A percentile compares a stretch with the other conserved stretches of the same genome.
Evolutionary conservation across 1,140 invertebrate genomes (phyloP).

Genomic region (Chironomus striatipennis): DNA sequence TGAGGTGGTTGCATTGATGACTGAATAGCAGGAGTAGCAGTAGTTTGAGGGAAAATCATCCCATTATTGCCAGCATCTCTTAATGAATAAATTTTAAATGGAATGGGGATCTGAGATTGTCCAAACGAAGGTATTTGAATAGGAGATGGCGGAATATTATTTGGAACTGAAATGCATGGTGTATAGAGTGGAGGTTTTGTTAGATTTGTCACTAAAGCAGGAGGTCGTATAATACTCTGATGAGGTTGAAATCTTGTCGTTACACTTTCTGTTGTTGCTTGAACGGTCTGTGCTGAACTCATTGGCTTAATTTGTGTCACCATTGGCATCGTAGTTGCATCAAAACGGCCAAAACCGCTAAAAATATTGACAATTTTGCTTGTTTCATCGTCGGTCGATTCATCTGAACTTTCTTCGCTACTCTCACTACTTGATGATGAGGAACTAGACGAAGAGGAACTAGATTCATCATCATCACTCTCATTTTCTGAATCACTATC

Average conservation of each 20-base stretch:
- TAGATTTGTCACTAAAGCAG: not conserved
- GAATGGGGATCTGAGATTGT: not conserved
- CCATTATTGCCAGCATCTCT: not conserved
- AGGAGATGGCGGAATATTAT: not conserved
- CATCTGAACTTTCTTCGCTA: not conserved
- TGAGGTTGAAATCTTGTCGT: not conserved
- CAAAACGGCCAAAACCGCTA: not conserved
- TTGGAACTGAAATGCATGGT: not conserved
- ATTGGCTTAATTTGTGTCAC: slow-evolving; percentile 9
- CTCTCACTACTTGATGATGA: not conserved
- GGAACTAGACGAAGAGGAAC: not conserved
- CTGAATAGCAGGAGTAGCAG: too few relatives aligned
- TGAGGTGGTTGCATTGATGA: not conserved
- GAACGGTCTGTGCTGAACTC: not conserved
- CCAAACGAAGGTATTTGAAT: not conserved
- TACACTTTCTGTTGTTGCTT: not conserved
- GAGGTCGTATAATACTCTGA: not conserved
- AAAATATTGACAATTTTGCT: not conserved
- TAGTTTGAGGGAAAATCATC: not conserved
- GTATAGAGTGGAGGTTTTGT: not conserved
- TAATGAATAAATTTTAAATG: slow-evolving; percentile 18
- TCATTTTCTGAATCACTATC: not conserved
- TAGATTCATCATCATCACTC: not conserved
- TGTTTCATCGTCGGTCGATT: not conserved
- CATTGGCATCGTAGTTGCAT: slow-evolving; percentile 2